phyloP scores from a whole-genome alignment of 2,113 vertebrate species.

The Pelecanus crispus region DNA sequence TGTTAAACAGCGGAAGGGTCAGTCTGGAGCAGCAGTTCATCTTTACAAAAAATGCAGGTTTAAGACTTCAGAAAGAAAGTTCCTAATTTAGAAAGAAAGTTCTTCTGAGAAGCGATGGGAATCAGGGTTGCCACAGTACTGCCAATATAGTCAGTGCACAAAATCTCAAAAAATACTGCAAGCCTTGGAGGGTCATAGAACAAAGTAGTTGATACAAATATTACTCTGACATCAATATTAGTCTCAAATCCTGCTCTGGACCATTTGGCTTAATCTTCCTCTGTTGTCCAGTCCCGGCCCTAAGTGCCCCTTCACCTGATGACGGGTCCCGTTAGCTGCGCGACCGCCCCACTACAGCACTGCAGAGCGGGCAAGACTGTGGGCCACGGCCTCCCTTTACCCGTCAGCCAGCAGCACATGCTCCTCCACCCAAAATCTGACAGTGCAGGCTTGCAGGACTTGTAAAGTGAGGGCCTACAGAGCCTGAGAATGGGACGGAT shows the following conservation, averaged over 20 bases:
- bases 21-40: background rate
- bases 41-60: background rate
- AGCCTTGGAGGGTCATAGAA: background rate
- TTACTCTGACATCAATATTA: background rate
- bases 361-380: background rate
- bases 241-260: background rate
- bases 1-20: background rate
- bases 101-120: background rate
- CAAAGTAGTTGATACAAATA: background rate
- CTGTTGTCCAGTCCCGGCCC: background rate
- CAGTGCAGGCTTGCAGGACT: background rate
- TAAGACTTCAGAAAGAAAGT: background rate
- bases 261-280: background rate
- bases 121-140: background rate
- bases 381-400: background rate
- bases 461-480: background rate
- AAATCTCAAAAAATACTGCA: background rate
- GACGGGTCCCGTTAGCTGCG: background rate
- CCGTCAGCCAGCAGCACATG: background rate
- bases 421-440: background rate
- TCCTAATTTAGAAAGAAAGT: background rate
- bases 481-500: background rate
- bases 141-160: background rate
- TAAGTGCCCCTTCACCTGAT: background rate
- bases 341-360: fast-evolving